These are phyloP conservation scores for Cyprinodon diabolis DNA, from an alignment of 2,797 vertebrate genomes.

Conservation along the genomic window DNA sequence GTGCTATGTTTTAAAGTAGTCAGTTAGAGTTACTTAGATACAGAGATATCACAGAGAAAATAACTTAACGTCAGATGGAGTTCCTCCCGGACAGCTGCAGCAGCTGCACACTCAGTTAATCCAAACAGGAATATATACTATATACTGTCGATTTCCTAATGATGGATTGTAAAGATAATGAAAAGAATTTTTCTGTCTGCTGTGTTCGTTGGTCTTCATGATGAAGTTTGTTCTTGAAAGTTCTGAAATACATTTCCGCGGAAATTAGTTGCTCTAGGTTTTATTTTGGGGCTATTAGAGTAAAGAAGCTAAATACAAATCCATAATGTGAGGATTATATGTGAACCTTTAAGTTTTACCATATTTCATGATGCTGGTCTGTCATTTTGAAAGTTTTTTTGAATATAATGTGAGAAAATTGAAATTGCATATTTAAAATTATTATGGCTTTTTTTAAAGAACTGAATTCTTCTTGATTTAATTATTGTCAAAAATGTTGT, in stretches of 20 bases:
- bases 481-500: not conserved
- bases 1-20: too few species aligned
- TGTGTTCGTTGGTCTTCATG: not conserved
- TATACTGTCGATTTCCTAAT: not conserved
- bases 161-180: not conserved
- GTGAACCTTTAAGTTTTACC: not conserved
- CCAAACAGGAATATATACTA: too few species aligned
- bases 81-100: too few species aligned
- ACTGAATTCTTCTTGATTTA: not conserved
- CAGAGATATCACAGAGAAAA: too few species aligned
- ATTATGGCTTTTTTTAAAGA: not conserved
- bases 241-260: not conserved
- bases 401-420: not conserved
- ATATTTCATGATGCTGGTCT: not conserved
- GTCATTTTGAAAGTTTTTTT: not conserved
- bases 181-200: not conserved
- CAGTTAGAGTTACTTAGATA: too few species aligned
- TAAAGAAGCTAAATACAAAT: not conserved
- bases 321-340: not conserved
- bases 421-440: not conserved
- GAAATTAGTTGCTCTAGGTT: not conserved
- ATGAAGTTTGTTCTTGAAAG: not conserved
- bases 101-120: too few species aligned
- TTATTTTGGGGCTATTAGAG: not conserved
- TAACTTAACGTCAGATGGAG: too few species aligned